phyloP scores from a whole-genome alignment of 92 coral and sea anemone species.

The Palythoa grandiflora region DNA sequence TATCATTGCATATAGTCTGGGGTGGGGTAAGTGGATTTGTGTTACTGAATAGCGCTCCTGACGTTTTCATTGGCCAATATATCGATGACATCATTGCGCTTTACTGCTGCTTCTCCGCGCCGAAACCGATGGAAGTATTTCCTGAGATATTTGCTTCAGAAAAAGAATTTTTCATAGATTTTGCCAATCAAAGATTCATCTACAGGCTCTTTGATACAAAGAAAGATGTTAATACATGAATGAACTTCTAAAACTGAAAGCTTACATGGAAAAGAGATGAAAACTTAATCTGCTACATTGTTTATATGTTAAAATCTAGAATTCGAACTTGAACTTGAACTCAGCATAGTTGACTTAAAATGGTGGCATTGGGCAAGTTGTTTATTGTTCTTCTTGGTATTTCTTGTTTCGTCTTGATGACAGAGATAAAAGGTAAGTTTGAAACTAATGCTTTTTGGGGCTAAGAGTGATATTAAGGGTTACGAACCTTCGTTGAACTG shows the following conservation, averaged over 20 bases:
- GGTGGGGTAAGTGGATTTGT: slow-evolving; percentile 14
- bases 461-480: neutral
- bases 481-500: neutral
- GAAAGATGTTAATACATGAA: neutral
- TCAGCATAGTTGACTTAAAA: neutral
- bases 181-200: slow-evolving; percentile 16
- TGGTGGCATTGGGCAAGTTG: slow-evolving; percentile 28
- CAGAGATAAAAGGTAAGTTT: slow-evolving; percentile 32
- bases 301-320: too few relatives aligned
- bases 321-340: neutral
- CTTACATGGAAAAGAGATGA: neutral
- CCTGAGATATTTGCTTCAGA: slow-evolving; percentile 9
- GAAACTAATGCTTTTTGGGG: neutral
- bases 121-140: neutral
- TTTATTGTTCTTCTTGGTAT: neutral
- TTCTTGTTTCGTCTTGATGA: slow-evolving; percentile 17
- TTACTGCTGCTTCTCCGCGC: neutral
- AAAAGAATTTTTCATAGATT: neutral
- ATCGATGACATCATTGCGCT: slow-evolving; percentile 1
- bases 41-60: slow-evolving; percentile 1
- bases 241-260: neutral
- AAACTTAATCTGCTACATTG: neutral
- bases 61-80: slow-evolving; percentile 18
- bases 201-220: neutral
- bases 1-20: neutral